Evolutionary conservation across 2,888 invertebrate species (phyloP).

Genomic region (Tryphoninae sp.): DNA sequence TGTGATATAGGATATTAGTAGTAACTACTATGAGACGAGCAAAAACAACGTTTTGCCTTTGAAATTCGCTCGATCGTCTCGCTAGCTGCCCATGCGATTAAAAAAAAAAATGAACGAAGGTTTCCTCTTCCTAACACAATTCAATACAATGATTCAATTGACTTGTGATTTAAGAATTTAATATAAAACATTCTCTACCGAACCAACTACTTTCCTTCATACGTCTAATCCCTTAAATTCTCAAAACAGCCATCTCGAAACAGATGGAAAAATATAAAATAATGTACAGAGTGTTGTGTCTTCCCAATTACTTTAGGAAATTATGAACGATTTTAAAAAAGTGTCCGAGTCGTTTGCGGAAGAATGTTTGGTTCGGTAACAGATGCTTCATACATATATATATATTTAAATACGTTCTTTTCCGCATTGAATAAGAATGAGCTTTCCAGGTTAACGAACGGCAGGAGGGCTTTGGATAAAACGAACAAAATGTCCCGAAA

Average conservation of each 20-base stretch:
- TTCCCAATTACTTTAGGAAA: no score
- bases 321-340: no score
- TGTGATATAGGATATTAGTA: conserved; percentile 41
- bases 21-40: conserved; percentile 34
- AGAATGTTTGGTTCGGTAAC: no score
- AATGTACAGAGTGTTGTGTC: background rate
- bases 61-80: conserved; percentile 18
- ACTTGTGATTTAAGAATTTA: background rate
- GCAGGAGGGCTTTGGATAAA: conserved; percentile 4
- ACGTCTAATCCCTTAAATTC: background rate
- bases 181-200: no score
- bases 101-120: background rate
- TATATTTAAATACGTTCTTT: background rate
- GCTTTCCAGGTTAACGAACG: conserved; percentile 13
- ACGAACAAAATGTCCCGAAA: conserved; percentile 25
- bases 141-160: conserved; percentile 6
- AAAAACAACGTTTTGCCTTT: background rate
- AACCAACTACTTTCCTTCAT: no score
- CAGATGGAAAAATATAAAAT: background rate
- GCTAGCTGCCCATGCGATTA: conserved; percentile 40
- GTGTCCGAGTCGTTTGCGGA: no score
- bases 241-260: background rate
- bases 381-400: background rate
- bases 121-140: background rate
- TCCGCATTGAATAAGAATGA: conserved; percentile 51